Evolutionary conservation across 2,113 vertebrate genomes (phyloP).

Genomic region (Pygathrix nemaeus): DNA sequence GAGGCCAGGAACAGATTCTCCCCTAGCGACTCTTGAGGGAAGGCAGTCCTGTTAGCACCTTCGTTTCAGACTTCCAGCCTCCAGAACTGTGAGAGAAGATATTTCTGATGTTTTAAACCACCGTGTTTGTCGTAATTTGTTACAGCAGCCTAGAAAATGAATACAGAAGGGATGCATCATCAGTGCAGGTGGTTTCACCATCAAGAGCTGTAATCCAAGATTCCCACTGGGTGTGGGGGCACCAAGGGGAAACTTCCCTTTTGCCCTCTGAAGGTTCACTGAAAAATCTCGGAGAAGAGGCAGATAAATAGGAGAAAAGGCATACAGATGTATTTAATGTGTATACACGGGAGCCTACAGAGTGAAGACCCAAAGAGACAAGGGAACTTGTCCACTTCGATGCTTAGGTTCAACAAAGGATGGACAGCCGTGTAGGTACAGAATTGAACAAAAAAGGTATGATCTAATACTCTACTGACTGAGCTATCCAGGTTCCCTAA

Average conservation of each 20-base stretch:
- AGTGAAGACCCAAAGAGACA: not conserved
- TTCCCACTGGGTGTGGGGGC: not conserved
- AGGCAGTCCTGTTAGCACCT: fast-evolving
- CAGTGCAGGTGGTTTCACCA: not conserved
- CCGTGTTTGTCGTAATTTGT: not conserved
- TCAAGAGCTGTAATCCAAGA: not conserved
- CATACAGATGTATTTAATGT: not conserved
- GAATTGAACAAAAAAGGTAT: not conserved
- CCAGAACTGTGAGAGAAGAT: not conserved
- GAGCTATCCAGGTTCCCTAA: too few species aligned
- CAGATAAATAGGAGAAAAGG: not conserved
- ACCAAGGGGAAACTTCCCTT: not conserved
- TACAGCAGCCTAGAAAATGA: not conserved
- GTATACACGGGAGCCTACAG: not conserved
- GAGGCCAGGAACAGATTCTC: not conserved
- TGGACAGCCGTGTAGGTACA: not conserved
- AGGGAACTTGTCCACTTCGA: not conserved
- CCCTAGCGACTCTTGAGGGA: not conserved
- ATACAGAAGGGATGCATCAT: not conserved
- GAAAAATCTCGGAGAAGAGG: not conserved
- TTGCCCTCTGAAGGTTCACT: not conserved
- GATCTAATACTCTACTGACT: not conserved
- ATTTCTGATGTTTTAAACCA: not conserved
- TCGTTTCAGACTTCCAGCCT: not conserved
- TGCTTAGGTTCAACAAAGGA: not conserved